These are phyloP conservation scores for Notodonta ziczac DNA, from an alignment of 2,888 invertebrate species.

Conservation along the genomic window DNA sequence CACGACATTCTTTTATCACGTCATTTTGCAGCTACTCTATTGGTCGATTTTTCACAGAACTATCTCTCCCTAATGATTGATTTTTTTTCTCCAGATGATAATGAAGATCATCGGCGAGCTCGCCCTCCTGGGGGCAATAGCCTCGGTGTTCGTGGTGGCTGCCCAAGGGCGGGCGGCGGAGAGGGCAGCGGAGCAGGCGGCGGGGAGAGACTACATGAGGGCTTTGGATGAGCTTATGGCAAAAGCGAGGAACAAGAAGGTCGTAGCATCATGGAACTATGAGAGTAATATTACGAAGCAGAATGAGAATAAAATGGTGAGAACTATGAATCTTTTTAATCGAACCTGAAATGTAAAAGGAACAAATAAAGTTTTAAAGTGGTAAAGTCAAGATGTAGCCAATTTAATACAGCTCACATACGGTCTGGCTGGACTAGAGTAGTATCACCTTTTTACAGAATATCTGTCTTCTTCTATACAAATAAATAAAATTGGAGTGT, in stretches of 20 bases:
- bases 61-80: no score
- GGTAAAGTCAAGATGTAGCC: no score
- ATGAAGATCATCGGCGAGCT: conserved; percentile 75
- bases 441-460: no score
- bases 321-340: conserved; percentile 8
- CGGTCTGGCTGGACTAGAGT: no score
- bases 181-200: conserved; percentile 81
- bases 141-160: conserved; percentile 77
- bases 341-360: no score
- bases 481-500: no score
- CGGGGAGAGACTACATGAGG: conserved; percentile 85
- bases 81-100: conserved; percentile 55
- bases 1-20: no score
- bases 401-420: no score
- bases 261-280: conserved; percentile 89
- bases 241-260: conserved; percentile 81
- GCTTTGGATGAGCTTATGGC: conserved; percentile 85
- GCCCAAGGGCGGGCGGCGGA: conserved; percentile 76
- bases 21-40: no score
- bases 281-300: conserved; percentile 89
- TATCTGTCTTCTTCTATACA: no score
- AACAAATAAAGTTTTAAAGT: no score
- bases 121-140: conserved; percentile 74
- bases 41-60: no score
- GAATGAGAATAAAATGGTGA: conserved; percentile 83